phyloP scores from a whole-genome alignment of 35 echinoderm and acorn worm species.

The Nesometra sesokonis region DNA sequence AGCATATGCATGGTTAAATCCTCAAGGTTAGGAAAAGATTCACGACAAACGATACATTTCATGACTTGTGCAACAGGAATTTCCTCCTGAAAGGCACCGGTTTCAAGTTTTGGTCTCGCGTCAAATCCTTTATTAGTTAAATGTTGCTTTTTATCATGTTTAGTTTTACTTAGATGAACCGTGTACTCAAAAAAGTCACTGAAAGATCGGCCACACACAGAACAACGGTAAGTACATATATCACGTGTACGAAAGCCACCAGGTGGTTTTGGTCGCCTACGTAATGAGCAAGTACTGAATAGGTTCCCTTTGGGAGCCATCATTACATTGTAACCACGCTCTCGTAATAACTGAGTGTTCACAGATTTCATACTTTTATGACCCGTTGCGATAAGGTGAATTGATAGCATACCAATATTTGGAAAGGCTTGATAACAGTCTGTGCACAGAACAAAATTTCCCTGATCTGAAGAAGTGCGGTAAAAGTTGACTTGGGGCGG shows the following conservation, averaged over 20 bases:
- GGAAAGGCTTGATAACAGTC: slow-evolving; percentile 46
- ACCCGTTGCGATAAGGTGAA: slow-evolving; percentile 34
- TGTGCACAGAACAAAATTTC: slow-evolving; percentile 46
- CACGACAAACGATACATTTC: slow-evolving; percentile 67
- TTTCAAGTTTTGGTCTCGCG: slow-evolving; percentile 24
- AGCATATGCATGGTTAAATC: slow-evolving; percentile 84
- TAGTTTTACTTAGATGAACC: slow-evolving; percentile 50
- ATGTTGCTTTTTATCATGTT: slow-evolving; percentile 40
- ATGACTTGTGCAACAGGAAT: slow-evolving; percentile 58
- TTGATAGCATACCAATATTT: slow-evolving; percentile 41
- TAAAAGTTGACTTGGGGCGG: slow-evolving; percentile 29
- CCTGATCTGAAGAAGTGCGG: slow-evolving; percentile 16
- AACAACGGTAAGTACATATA: slow-evolving; percentile 44
- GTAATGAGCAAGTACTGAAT: slow-evolving; percentile 43
- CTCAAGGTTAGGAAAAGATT: slow-evolving; percentile 48
- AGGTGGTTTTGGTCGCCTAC: slow-evolving; percentile 26
- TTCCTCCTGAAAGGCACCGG: slow-evolving; percentile 53
- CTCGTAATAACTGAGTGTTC: slow-evolving; percentile 5
- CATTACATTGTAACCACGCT: slow-evolving; percentile 22
- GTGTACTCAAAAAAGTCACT: slow-evolving; percentile 59
- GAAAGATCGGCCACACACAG: slow-evolving; percentile 45
- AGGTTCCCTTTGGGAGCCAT: slow-evolving; percentile 28
- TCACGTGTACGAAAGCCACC: slow-evolving; percentile 12
- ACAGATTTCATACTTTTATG: slow-evolving; percentile 33
- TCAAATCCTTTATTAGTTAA: slow-evolving; percentile 1